Conservation (phyloP, 2,797 vertebrate genomes). For the Myoxocephalus aenaeus region DNA sequence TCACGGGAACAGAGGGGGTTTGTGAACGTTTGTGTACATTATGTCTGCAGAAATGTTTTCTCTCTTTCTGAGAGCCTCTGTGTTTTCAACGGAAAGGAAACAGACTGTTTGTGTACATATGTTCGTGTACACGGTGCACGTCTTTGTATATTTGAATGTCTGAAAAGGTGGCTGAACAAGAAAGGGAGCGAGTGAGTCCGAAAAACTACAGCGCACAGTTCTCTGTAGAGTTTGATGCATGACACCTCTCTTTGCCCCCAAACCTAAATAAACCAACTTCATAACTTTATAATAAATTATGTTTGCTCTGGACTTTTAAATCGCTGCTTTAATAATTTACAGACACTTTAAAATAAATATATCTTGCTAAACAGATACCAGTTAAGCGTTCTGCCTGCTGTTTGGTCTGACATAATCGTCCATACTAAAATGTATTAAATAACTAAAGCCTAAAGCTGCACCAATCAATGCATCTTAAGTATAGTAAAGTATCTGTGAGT, state of each 20-base stretch:
- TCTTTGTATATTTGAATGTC: slow-evolving; percentile 78
- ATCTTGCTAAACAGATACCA: background rate
- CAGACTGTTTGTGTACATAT: slow-evolving; percentile 63
- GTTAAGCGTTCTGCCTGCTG: background rate
- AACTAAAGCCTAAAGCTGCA: background rate
- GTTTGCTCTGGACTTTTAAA: slow-evolving; percentile 13
- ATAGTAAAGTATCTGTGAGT: background rate
- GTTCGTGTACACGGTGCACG: slow-evolving; percentile 40
- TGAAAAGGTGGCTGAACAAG: slow-evolving; percentile 50
- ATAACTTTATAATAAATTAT: background rate
- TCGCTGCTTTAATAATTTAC: background rate
- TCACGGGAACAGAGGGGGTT: slow-evolving; percentile 63
- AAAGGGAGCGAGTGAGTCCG: background rate
- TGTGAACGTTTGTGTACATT: slow-evolving; percentile 72
- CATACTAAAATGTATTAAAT: slow-evolving; percentile 1
- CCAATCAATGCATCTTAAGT: background rate
- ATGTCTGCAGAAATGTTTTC: slow-evolving; percentile 72
- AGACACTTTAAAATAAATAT: background rate
- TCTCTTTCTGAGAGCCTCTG: slow-evolving; percentile 34
- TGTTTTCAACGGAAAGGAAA: slow-evolving; percentile 59
- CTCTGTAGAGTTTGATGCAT: slow-evolving; percentile 43
- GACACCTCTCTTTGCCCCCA: slow-evolving; percentile 1
- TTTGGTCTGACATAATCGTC: background rate
- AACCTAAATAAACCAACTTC: slow-evolving; percentile 36
- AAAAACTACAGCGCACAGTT: slow-evolving; percentile 7